These are phyloP conservation scores for Avahi laniger DNA, from an alignment of 2,797 vertebrate genomes.

Conservation along the genomic window DNA sequence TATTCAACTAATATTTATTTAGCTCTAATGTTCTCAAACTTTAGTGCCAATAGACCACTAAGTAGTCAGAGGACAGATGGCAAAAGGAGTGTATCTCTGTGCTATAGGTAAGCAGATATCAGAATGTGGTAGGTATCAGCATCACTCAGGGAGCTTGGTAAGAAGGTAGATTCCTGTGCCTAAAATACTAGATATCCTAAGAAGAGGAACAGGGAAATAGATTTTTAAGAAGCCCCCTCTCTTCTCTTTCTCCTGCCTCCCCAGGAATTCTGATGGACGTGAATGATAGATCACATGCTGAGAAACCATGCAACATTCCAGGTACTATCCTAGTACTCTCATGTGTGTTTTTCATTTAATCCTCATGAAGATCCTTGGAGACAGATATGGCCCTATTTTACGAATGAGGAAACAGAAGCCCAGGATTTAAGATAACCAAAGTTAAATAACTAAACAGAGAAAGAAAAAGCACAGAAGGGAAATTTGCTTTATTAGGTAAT, in stretches of 20 bases:
- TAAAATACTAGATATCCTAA: background rate
- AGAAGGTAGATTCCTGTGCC: background rate
- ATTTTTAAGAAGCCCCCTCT: too few relatives aligned
- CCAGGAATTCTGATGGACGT: background rate
- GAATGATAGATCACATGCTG: background rate
- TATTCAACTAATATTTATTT: background rate
- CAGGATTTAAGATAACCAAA: background rate
- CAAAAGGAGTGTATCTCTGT: background rate
- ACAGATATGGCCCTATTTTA: background rate
- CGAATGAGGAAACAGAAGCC: background rate
- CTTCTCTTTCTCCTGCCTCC: background rate
- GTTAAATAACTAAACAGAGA: background rate
- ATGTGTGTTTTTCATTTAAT: background rate
- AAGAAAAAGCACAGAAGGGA: background rate
- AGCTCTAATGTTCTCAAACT: background rate
- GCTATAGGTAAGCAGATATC: background rate
- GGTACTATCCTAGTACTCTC: background rate
- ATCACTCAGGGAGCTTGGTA: background rate
- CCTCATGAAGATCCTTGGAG: background rate
- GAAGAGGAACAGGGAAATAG: background rate
- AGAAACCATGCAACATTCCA: slow-evolving; percentile 6
- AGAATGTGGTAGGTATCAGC: background rate
- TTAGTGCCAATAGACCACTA: background rate
- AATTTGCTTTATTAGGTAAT: background rate
- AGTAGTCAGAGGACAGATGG: background rate